A percentile compares a stretch with the other conserved stretches of the same genome.
phyloP scores from a whole-genome alignment of 1,140 invertebrate species.

The Tribolium madens region DNA sequence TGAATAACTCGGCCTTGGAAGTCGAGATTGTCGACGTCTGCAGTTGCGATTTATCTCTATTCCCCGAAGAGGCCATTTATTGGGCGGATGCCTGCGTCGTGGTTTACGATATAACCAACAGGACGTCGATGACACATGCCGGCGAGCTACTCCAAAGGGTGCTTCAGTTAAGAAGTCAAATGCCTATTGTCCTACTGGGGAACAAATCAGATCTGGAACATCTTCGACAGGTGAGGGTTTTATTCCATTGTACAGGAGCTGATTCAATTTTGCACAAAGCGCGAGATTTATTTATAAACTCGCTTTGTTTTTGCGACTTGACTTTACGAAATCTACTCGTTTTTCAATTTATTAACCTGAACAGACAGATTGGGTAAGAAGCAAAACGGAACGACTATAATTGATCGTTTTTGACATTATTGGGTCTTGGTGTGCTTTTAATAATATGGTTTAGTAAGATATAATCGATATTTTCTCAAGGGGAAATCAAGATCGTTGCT shows the following conservation, averaged over 20 bases:
- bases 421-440: slow-evolving; percentile 5
- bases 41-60: slow-evolving; percentile 67
- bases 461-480: slow-evolving; percentile 1
- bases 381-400: background rate
- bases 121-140: slow-evolving; percentile 77
- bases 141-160: slow-evolving; percentile 73
- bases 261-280: too few species aligned
- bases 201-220: slow-evolving; percentile 85
- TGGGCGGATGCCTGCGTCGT: slow-evolving; percentile 84
- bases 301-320: background rate
- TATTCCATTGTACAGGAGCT: background rate
- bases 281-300: too few species aligned
- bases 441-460: background rate
- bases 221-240: slow-evolving; percentile 73
- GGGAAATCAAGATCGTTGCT: background rate
- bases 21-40: slow-evolving; percentile 84
- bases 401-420: slow-evolving; percentile 17
- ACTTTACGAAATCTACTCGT: background rate
- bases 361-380: slow-evolving; percentile 12
- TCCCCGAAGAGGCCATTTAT: slow-evolving; percentile 72
- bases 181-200: slow-evolving; percentile 75
- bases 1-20: slow-evolving; percentile 78
- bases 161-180: slow-evolving; percentile 68
- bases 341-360: slow-evolving; percentile 10
- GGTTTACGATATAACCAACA: slow-evolving; percentile 84